Evolutionary conservation across 2,888 invertebrate species (phyloP), one percentile per base, ranked within the genome.

Genomic region (Limenitis camilla): DNA sequence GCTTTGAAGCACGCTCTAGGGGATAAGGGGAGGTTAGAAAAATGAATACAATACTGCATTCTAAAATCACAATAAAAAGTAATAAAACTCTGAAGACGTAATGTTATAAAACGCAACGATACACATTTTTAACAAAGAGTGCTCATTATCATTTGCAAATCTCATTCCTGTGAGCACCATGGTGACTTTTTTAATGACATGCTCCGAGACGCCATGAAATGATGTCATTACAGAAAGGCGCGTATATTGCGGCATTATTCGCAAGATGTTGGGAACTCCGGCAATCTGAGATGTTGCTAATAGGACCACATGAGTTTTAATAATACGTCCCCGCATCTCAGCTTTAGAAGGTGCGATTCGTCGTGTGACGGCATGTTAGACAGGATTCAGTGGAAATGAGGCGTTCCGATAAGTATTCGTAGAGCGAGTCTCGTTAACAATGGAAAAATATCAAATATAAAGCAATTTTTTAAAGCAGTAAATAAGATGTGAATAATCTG

Each of bases 201-300:
- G 63, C 65, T 64, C 64, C 71, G 66, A 71, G 69, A 64, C 64
- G 69, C 71, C 74, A 76, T 81, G 78, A 76, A 74, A 74, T 73
- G 74, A 69, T 74, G 75, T 76, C 82, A 79, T 85, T 84, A 83
- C 73, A 72, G 61, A 65, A 69, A 69, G 68, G 67, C 67, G 70
- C 74, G 74, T 74, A 79, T 76, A 81, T 81, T 76, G 74, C 76
- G 71, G 76, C 80, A 76, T 82, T 83, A 82, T 74, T 71, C 72
- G 63, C 63, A 69, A 76, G 78, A 76, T 74, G 72, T 71, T 67
- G 73, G 67, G 67, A 71, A 70, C 74, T 68, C 70, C 69, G 72
- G 79, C 82, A 84, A 81, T 82, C 82, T 79, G 79, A 82, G 81
- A 81, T 72, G 78, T 63, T 72, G 72, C 76, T 83, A 85, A 86